Evolutionary conservation across 2,888 invertebrate species (phyloP).

Genomic region (Bellardia pandia): DNA sequence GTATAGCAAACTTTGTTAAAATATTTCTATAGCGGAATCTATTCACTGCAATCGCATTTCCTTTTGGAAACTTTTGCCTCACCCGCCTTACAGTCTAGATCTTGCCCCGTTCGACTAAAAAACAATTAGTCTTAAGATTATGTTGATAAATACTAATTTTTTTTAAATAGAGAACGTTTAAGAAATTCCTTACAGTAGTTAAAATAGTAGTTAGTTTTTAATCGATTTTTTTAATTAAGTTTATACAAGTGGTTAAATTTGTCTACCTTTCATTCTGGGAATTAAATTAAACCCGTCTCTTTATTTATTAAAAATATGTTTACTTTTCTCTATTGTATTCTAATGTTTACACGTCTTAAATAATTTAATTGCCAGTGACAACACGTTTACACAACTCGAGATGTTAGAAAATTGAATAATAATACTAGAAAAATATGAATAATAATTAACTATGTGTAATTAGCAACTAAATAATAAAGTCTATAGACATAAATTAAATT

Average conservation of each 20-base stretch:
- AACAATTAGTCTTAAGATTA: too few relatives aligned
- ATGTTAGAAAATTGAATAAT: slow-evolving; percentile 35
- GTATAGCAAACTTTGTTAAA: too few relatives aligned
- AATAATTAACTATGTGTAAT: slow-evolving; percentile 56
- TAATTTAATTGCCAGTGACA: slow-evolving; percentile 46
- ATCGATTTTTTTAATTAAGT: background rate
- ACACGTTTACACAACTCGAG: slow-evolving; percentile 30
- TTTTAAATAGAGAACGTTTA: background rate
- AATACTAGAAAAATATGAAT: background rate
- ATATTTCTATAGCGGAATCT: too few relatives aligned
- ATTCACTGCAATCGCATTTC: too few relatives aligned
- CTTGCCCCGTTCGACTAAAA: too few relatives aligned
- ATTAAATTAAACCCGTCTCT: slow-evolving; percentile 1
- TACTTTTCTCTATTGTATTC: slow-evolving; percentile 18
- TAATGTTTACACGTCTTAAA: slow-evolving; percentile 15
- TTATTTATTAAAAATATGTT: background rate
- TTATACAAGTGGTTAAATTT: background rate
- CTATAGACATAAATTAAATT: slow-evolving; percentile 53
- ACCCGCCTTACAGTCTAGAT: too few relatives aligned
- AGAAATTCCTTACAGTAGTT: background rate
- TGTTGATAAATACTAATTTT: too few relatives aligned
- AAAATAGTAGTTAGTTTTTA: background rate
- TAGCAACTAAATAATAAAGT: slow-evolving; percentile 53
- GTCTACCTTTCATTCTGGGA: slow-evolving; percentile 33
- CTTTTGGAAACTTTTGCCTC: too few relatives aligned